Base-by-base conservation (phyloP, 2,888 invertebrate species). In the Chelonus formosanus region DNA sequence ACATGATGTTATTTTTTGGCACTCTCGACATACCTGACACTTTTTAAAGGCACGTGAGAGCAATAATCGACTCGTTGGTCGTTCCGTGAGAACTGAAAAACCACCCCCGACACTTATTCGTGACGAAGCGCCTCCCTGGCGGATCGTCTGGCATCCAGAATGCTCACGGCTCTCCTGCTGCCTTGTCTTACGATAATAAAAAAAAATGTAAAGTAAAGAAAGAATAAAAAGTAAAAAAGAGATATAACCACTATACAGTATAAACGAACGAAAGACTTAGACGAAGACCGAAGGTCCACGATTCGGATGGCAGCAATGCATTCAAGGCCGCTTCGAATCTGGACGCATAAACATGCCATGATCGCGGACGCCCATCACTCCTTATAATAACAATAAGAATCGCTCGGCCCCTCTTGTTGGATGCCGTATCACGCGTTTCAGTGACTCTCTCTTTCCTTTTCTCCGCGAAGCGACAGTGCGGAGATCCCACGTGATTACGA, bases 401-500 rank as follows among this genome's bases (percentile, higher is more conserved):
- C 76, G 65, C 74, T 73, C 72, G 73, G 73, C 78, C 75, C 73
- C 71, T 65, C 74, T 75, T 63, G 58, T 55, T 40, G 40, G 31
- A 63, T 58, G 47, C 47, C 58, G 56, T 53, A 53, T 52, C 62
- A 35, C 52, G 47, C 58, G 45, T 35, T 44, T 34, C 58, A 32
- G 34, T 34, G 47, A 43, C 7, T 56, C 44, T 62, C 69, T 73
- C 71, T 74, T 63, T 59, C 65, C 55, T 67, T 70, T 64, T 71
- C 73, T 74, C 59, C 50, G 36, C 54, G 40, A 63, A 75, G 72
- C 76, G 78, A 81, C 80, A 80, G 79, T 73, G 73, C 76, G 71
- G 76, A 83, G 83, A 84, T 84, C 82, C 79, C 83, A 81, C 80
- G 81, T 84, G 84, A 84, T 84, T 84, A 83, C 83, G 76, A 71